These are phyloP conservation scores for Drosophila mimica DNA, from an alignment of 2,888 invertebrate species.

Conservation along the genomic window DNA sequence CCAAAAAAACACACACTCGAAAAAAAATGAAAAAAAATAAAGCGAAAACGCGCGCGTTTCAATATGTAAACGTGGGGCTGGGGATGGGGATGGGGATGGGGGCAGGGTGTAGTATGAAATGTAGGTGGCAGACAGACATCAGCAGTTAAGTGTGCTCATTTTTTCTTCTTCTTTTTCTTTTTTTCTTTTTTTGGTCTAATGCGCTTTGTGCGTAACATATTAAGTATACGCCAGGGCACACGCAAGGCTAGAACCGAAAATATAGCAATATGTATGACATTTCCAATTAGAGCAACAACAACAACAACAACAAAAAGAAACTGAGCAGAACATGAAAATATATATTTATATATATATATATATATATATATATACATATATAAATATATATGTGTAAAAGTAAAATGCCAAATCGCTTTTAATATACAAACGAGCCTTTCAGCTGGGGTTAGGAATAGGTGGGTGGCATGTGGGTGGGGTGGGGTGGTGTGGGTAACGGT, in stretches of 20 bases:
- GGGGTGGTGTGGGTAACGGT: not conserved
- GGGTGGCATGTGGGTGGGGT: not conserved
- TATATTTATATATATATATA: not conserved
- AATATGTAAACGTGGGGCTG: not conserved
- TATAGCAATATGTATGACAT: conserved; percentile 15
- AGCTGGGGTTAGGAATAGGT: not conserved
- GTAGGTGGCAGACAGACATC: conserved; percentile 23
- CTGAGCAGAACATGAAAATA: not conserved
- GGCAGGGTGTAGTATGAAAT: not conserved
- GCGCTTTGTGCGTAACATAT: conserved; percentile 62
- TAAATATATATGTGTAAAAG: not conserved
- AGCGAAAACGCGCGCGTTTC: conserved; percentile 9
- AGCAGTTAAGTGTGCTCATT: conserved; percentile 1
- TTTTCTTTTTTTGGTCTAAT: not conserved
- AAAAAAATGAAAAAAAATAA: conserved; percentile 9
- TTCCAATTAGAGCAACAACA: conserved; percentile 39
- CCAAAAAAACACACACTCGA: conserved; percentile 7
- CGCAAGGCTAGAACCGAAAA: conserved; percentile 9
- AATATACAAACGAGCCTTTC: conserved; percentile 20
- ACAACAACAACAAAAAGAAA: not conserved
- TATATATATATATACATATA: not conserved
- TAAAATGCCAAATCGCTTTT: conserved; percentile 24
- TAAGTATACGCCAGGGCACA: conserved; percentile 61
- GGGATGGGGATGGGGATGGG: not conserved
- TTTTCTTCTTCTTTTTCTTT: not conserved